Evolutionary conservation across 2,113 vertebrate species (phyloP).

Genomic region (Glaucomys volans): DNA sequence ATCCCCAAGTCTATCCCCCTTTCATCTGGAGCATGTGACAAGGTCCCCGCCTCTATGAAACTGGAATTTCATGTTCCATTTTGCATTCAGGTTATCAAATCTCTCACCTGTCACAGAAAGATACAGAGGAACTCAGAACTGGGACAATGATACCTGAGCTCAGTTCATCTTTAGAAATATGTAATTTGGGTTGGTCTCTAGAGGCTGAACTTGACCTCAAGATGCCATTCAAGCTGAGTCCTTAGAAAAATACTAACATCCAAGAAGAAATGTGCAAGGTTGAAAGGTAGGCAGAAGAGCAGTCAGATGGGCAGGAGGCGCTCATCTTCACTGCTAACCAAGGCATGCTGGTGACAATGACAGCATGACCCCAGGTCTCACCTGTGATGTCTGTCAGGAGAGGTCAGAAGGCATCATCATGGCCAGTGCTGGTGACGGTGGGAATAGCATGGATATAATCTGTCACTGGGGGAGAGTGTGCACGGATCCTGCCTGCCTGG

Average conservation of each 20-base stretch:
- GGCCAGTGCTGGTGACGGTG: not conserved
- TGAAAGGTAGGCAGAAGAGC: not conserved
- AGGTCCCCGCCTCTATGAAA: not conserved
- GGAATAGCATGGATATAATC: not conserved
- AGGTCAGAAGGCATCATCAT: not conserved
- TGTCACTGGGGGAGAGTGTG: not conserved
- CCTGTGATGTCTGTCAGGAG: not conserved
- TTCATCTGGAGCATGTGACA: not conserved
- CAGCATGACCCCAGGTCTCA: fast-evolving
- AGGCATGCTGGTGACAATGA: not conserved
- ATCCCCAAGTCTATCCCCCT: not conserved
- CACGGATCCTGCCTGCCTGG: not conserved
- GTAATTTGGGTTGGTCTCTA: not conserved
- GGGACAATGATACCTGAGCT: not conserved
- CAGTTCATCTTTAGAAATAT: not conserved
- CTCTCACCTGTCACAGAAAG: not conserved
- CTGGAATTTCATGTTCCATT: not conserved
- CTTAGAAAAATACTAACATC: conserved; percentile 7
- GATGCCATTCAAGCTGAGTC: not conserved
- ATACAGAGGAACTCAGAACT: not conserved
- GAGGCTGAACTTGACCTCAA: not conserved
- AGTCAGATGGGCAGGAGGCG: not conserved
- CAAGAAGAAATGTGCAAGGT: not conserved
- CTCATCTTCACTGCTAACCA: not conserved
- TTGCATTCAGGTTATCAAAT: not conserved